Base-by-base conservation (phyloP, 2,797 vertebrate species). In the Melanitta fusca region DNA sequence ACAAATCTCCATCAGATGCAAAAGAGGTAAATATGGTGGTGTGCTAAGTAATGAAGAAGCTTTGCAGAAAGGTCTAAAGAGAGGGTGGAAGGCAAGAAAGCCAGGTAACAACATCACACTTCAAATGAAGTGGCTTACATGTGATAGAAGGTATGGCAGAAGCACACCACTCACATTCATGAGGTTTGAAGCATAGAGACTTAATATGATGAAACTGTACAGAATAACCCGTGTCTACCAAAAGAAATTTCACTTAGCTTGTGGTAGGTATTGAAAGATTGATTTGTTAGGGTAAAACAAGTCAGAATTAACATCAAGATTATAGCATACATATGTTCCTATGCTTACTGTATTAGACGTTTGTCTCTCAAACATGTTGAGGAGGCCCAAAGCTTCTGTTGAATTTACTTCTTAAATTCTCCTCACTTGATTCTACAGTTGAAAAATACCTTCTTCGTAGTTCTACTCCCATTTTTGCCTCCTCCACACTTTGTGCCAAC, bases 91-190 rank as follows among this genome's bases (percentile, higher is more conserved):
- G 51, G 30, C 24, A 90, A 36, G 30, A 51, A 88, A 75, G 66
- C 56, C 66, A 56, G 34, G 27, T 54, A 84, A 24, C 45, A 86
- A 84, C 30, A 75, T 68, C 73, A 84, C 36, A 80, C 36, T 68
- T 73, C n/a, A 90, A 79, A 84, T 85, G 28, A 90, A 86, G 73
- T 43, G 41, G 36, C 12, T 80, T 53, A 19, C 34, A 24, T 64
- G 70, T 83, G 91, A 91, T 45, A 88, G 73, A 94, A 90, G 58
- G 54, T 36, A 85, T 16, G 22, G 45, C 15, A 78, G 85, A 94
- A 91, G 27, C 34, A 70, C 62, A 17, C 20, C 21, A 75, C 57
- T 91, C 71, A 54, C 34, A 68, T 21, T 70, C n/a, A 41, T 20
- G 10, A 77, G 75, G 16, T 94, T 85, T 89, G 68, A 96, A 71